phyloP scores from a whole-genome alignment of 2,888 invertebrate species.

The Tyria jacobaeae region DNA sequence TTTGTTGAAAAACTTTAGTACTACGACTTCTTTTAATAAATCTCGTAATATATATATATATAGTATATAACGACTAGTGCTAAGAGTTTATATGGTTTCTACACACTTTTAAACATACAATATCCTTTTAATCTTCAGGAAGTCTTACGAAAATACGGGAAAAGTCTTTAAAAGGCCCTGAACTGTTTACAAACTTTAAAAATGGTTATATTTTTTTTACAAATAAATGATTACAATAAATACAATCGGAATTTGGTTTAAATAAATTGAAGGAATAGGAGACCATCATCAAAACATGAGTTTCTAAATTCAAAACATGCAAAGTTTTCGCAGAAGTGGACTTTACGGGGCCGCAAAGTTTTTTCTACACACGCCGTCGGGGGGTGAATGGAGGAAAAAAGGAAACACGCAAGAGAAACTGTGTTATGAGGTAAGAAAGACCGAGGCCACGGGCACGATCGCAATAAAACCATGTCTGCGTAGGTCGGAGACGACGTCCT shows the following conservation, averaged over 20 bases:
- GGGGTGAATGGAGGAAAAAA: slow-evolving; percentile 57
- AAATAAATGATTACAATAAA: background rate
- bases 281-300: slow-evolving; percentile 44
- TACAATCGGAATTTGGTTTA: slow-evolving; percentile 6
- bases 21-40: slow-evolving; percentile 37
- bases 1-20: slow-evolving; percentile 61
- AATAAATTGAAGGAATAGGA: slow-evolving; percentile 24
- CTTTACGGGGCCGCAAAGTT: slow-evolving; percentile 60
- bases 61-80: slow-evolving; percentile 25
- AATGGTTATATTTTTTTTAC: background rate
- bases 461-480: slow-evolving; percentile 82
- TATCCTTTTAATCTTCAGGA: no score
- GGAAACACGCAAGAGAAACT: slow-evolving; percentile 74
- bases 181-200: background rate
- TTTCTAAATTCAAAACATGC: slow-evolving; percentile 56
- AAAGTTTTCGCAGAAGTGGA: slow-evolving; percentile 51
- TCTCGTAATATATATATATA: no score
- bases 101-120: slow-evolving; percentile 3
- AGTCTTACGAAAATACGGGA: no score
- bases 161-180: no score
- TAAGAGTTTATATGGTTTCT: slow-evolving; percentile 17
- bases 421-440: slow-evolving; percentile 85
- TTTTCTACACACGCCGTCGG: slow-evolving; percentile 66
- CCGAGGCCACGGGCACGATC: slow-evolving; percentile 79
- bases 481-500: slow-evolving; percentile 76